These are phyloP conservation scores for Alentia gelatinosa DNA, from an alignment of 2,888 invertebrate species.

Conservation along the genomic window DNA sequence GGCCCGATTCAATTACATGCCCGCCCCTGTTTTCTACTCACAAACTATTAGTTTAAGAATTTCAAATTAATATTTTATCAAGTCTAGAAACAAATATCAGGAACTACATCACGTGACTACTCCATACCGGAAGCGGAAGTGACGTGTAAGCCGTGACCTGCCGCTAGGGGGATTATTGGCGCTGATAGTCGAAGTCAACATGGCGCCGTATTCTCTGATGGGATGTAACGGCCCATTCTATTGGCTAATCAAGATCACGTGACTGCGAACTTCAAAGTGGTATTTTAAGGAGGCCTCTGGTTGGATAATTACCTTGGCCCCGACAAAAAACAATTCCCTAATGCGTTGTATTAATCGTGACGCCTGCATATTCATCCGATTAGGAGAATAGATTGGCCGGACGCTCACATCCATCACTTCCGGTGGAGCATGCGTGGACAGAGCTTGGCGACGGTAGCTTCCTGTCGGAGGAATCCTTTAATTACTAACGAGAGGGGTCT, in stretches of 20 bases:
- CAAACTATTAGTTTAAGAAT: no score
- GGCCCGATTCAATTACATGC: no score
- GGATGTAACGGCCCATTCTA: not conserved
- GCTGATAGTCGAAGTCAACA: not conserved
- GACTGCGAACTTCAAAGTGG: not conserved
- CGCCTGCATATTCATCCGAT: conserved; percentile 25
- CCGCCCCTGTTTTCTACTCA: no score
- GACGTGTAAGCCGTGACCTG: no score
- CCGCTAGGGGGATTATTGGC: not conserved
- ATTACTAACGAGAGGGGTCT: no score
- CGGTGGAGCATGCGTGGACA: not conserved
- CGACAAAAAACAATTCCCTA: conserved; percentile 9
- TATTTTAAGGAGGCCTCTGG: not conserved
- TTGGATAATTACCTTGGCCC: not conserved
- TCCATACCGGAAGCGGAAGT: no score
- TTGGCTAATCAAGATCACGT: conserved; percentile 35
- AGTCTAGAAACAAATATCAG: no score
- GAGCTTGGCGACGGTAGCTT: not conserved
- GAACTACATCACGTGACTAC: no score
- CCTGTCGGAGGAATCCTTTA: not conserved
- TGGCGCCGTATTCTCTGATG: not conserved
- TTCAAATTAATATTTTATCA: no score
- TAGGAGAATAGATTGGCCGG: not conserved
- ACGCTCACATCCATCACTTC: not conserved
- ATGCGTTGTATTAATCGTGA: conserved; percentile 12